A percentile compares a stretch with the other conserved stretches of the same genome.
Evolutionary conservation across 1,140 invertebrate species (phyloP).

Genomic region (Trinorchestia longiramus): DNA sequence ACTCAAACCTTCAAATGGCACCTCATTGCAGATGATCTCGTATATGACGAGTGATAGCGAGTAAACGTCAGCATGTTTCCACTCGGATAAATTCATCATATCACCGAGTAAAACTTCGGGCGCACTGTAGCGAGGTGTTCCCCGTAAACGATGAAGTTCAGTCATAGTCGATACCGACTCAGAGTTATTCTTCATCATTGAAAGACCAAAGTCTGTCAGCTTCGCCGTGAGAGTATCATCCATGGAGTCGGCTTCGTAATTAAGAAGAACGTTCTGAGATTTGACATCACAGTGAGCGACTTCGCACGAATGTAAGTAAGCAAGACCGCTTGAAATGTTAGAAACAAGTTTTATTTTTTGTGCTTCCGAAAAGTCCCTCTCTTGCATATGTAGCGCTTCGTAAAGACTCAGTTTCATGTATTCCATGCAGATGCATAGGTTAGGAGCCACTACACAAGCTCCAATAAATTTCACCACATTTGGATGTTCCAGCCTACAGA

Average conservation of each 20-base stretch:
- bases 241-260: neutral
- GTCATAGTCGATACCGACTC: neutral
- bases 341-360: neutral
- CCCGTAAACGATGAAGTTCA: neutral
- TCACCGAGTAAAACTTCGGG: constrained; percentile 9
- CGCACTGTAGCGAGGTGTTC: constrained; percentile 33
- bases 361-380: neutral
- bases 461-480: constrained; percentile 22
- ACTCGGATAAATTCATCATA: neutral
- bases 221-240: neutral
- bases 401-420: constrained; percentile 14
- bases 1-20: neutral
- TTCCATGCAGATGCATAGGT: constrained; percentile 27
- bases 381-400: neutral
- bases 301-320: neutral
- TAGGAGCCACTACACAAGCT: constrained; percentile 4
- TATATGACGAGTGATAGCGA: neutral
- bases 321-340: neutral
- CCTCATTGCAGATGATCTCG: neutral
- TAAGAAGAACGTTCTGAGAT: constrained; percentile 4
- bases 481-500: neutral
- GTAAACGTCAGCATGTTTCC: constrained; percentile 1
- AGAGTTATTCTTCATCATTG: constrained; percentile 35
- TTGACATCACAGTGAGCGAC: constrained; percentile 30
- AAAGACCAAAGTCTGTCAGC: constrained; percentile 38